These are phyloP conservation scores for Fabriciana adippe DNA, from an alignment of 2,888 invertebrate species.

Conservation along the genomic window DNA sequence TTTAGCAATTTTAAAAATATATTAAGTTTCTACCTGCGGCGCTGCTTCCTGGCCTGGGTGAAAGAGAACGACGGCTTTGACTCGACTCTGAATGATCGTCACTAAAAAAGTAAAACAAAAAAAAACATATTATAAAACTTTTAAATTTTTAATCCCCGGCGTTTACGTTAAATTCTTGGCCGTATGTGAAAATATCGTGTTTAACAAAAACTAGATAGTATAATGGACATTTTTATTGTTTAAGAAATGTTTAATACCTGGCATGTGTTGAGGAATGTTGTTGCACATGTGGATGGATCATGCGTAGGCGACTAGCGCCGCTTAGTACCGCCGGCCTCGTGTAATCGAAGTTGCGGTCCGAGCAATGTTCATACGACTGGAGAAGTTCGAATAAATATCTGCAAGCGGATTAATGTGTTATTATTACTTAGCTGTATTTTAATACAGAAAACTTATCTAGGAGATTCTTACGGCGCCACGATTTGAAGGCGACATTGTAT, in stretches of 20 bases:
- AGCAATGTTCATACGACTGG: slow-evolving; percentile 84
- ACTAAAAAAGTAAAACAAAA: slow-evolving; percentile 41
- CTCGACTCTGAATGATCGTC: slow-evolving; percentile 50
- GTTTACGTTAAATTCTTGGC: background rate
- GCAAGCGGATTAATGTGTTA: slow-evolving; percentile 37
- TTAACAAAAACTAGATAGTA: background rate
- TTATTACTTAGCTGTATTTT: background rate
- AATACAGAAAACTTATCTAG: background rate
- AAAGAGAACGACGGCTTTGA: slow-evolving; percentile 54
- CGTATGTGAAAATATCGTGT: background rate
- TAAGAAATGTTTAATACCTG: slow-evolving; percentile 1
- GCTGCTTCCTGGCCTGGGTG: slow-evolving; percentile 65
- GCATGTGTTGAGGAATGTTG: slow-evolving; percentile 6
- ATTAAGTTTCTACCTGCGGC: slow-evolving; percentile 51
- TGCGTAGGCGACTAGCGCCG: slow-evolving; percentile 49
- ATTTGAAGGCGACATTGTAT: no score
- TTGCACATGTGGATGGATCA: slow-evolving; percentile 38
- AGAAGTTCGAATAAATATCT: slow-evolving; percentile 86
- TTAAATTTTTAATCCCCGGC: no score
- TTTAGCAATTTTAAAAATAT: slow-evolving; percentile 3
- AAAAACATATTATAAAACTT: background rate
- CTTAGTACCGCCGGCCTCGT: slow-evolving; percentile 54
- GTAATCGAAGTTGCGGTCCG: slow-evolving; percentile 65
- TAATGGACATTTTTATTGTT: background rate
- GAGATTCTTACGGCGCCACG: no score